phyloP scores from a whole-genome alignment of 1,140 invertebrate species.

The Drosophila mayri region DNA sequence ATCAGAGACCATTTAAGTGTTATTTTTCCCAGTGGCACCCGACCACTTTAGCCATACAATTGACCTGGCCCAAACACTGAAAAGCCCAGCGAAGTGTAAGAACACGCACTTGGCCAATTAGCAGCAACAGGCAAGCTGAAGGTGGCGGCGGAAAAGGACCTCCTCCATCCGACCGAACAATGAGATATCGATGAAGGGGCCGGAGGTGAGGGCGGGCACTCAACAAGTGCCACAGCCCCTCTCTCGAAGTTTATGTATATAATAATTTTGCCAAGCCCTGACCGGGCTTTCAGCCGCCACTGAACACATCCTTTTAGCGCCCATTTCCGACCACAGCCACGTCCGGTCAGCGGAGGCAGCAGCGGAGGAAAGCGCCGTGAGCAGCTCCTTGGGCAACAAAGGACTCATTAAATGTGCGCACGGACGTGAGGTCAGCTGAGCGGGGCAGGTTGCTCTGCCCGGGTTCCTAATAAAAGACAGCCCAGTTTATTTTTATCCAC shows the following conservation, averaged over 20 bases:
- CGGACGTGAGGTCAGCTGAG: slow-evolving; percentile 42
- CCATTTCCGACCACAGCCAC: slow-evolving; percentile 75
- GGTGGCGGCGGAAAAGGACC: slow-evolving; percentile 30
- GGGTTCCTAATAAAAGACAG: slow-evolving; percentile 58
- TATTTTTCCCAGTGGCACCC: neutral
- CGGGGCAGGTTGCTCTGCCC: slow-evolving; percentile 14
- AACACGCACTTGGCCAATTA: slow-evolving; percentile 79
- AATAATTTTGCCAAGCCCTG: slow-evolving; percentile 58
- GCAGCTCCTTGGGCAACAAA: slow-evolving; percentile 52
- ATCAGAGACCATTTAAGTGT: neutral
- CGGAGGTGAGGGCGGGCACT: slow-evolving; percentile 38
- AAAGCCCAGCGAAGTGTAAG: slow-evolving; percentile 59
- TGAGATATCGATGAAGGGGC: slow-evolving; percentile 50
- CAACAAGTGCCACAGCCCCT: slow-evolving; percentile 67
- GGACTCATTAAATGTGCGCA: slow-evolving; percentile 74
- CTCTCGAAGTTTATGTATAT: slow-evolving; percentile 70
- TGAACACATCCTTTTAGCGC: slow-evolving; percentile 69
- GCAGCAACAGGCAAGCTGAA: slow-evolving; percentile 62
- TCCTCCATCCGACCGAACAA: slow-evolving; percentile 46
- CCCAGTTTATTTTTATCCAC: slow-evolving; percentile 64
- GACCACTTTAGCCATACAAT: slow-evolving; percentile 24
- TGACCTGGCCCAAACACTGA: slow-evolving; percentile 15
- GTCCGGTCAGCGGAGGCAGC: slow-evolving; percentile 60
- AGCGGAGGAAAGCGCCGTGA: slow-evolving; percentile 48
- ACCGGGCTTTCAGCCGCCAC: slow-evolving; percentile 5